These are phyloP conservation scores for Tetramorium simillimum DNA, from an alignment of 1,140 invertebrate genomes.

Conservation along the genomic window DNA sequence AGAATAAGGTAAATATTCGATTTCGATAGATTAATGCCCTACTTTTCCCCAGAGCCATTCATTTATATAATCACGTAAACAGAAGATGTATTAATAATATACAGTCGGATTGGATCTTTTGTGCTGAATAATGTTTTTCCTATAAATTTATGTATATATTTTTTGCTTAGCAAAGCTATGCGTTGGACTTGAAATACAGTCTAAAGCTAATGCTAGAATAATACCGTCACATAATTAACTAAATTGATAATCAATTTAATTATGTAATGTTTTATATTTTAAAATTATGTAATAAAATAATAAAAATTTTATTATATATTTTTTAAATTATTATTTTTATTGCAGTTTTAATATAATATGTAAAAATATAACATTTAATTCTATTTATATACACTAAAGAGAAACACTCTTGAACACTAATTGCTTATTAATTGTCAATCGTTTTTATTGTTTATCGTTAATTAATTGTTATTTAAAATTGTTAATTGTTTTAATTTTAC, in stretches of 20 bases:
- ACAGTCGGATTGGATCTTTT: too few relatives aligned
- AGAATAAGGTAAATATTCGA: not conserved
- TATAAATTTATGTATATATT: too few relatives aligned
- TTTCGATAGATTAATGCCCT: slow-evolving; percentile 19
- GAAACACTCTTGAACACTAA: not conserved
- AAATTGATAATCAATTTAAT: too few relatives aligned
- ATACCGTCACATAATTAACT: too few relatives aligned
- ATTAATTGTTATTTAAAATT: too few relatives aligned
- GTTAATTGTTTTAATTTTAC: not conserved
- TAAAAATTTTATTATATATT: not conserved
- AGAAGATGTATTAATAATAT: too few relatives aligned
- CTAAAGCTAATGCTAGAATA: too few relatives aligned
- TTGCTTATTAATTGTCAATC: not conserved
- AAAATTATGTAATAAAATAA: too few relatives aligned
- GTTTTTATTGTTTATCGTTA: not conserved
- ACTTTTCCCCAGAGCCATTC: slow-evolving; percentile 24
- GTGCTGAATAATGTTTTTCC: too few relatives aligned
- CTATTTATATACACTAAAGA: not conserved
- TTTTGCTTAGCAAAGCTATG: too few relatives aligned
- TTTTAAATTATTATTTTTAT: not conserved
- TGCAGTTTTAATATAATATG: not conserved
- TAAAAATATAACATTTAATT: not conserved
- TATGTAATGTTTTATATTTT: too few relatives aligned
- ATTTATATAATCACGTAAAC: not conserved
- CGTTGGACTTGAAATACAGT: too few relatives aligned